Conservation (phyloP, 2,888 invertebrate genomes). For the Onthophagus sagittarius region DNA sequence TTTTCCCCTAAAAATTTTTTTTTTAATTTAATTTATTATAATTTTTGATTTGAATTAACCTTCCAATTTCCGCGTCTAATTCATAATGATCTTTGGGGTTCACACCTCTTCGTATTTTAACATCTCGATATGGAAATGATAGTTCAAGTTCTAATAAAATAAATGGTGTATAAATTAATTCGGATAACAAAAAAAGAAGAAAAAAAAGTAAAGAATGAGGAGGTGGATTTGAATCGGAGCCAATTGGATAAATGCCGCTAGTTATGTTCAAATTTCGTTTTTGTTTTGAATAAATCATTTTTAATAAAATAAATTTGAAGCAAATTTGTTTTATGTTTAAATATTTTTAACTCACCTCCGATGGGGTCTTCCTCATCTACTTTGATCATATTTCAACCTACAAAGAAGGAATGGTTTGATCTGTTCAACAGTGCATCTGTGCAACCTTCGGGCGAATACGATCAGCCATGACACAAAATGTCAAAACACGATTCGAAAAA, state of each 20-base stretch:
- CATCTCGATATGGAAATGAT: slow-evolving; percentile 84
- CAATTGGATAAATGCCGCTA: slow-evolving; percentile 25
- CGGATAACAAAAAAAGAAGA: not conserved
- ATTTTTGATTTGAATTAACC: slow-evolving; percentile 54
- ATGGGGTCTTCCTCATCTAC: slow-evolving; percentile 88
- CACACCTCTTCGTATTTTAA: slow-evolving; percentile 74
- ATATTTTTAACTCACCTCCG: slow-evolving; percentile 69
- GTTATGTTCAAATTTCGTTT: not conserved
- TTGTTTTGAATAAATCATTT: not conserved
- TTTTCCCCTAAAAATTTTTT: slow-evolving; percentile 72
- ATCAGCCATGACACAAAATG: not conserved
- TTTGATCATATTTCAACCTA: slow-evolving; percentile 66
- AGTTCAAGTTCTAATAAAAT: slow-evolving; percentile 75
- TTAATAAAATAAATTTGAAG: too few species aligned
- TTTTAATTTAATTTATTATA: not conserved
- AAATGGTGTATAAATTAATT: not conserved
- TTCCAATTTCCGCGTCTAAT: slow-evolving; percentile 86
- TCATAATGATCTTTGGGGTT: slow-evolving; percentile 86
- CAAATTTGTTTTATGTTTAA: too few species aligned
- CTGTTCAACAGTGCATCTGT: not conserved
- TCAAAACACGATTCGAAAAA: not conserved
- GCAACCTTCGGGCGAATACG: not conserved
- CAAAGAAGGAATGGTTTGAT: slow-evolving; percentile 11
- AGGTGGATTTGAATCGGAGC: slow-evolving; percentile 21
- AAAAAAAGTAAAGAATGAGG: not conserved